A percentile compares a stretch with the other conserved stretches of the same genome.
Conservation (phyloP, 1,140 invertebrate genomes). For the Aphaenogaster floridana region DNA sequence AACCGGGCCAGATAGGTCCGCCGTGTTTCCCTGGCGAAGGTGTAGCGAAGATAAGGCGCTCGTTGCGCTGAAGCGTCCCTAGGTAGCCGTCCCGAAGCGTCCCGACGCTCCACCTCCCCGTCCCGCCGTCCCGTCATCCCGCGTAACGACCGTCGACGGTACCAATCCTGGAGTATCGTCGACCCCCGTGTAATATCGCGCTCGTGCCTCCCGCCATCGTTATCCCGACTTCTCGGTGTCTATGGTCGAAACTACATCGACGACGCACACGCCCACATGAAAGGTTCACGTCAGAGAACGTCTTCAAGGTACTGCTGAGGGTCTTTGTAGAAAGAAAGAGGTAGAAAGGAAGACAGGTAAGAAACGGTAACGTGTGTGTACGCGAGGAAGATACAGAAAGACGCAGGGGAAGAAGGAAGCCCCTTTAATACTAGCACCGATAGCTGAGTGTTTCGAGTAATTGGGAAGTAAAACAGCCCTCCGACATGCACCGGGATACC, state of each 20-base stretch:
- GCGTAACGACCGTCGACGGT: slow-evolving; percentile 75
- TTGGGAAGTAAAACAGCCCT: slow-evolving; percentile 79
- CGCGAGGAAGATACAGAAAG: not conserved
- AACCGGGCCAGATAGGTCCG: slow-evolving; percentile 81
- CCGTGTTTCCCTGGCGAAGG: slow-evolving; percentile 78
- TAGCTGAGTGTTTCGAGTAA: slow-evolving; percentile 79
- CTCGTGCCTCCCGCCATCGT: slow-evolving; percentile 73
- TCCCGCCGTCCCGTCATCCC: slow-evolving; percentile 58
- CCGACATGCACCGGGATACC: slow-evolving; percentile 65
- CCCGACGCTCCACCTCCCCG: slow-evolving; percentile 60
- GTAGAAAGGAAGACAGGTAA: not conserved
- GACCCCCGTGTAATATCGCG: slow-evolving; percentile 79
- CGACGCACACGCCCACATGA: slow-evolving; percentile 5
- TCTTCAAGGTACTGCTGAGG: slow-evolving; percentile 13
- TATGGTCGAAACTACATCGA: slow-evolving; percentile 42
- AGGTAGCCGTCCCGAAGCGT: slow-evolving; percentile 79
- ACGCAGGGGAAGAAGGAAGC: slow-evolving; percentile 16
- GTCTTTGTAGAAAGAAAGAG: slow-evolving; percentile 15
- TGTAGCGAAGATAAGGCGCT: slow-evolving; percentile 85
- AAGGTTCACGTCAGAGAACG: not conserved
- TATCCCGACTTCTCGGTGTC: slow-evolving; percentile 76
- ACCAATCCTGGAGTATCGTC: slow-evolving; percentile 74
- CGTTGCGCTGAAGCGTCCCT: slow-evolving; percentile 86
- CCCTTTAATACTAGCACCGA: slow-evolving; percentile 71
- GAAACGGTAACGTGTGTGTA: not conserved